These are phyloP conservation scores for Cydia fagiglandana DNA, from an alignment of 1,140 invertebrate species.

Conservation along the genomic window DNA sequence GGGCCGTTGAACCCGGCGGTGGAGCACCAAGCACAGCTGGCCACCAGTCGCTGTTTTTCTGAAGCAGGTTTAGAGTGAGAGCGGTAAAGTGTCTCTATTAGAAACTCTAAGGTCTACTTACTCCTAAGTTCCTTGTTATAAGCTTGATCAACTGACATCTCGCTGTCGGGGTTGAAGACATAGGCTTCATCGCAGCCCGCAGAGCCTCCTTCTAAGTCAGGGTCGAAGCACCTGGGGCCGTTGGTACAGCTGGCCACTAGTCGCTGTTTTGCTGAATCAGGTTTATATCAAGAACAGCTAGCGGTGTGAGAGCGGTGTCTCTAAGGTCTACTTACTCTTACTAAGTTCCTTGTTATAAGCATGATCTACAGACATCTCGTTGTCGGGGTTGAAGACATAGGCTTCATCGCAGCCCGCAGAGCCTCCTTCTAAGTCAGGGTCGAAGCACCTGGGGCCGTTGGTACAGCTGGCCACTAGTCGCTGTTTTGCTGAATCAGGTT, in stretches of 20 bases:
- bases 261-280: no score
- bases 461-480: conserved; percentile 94
- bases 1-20: no score
- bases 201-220: no score
- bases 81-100: not conserved
- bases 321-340: conserved; percentile 57
- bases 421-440: conserved; percentile 78
- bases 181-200: conserved; percentile 82
- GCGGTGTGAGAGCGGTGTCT: not conserved
- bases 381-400: conserved; percentile 87
- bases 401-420: conserved; percentile 80
- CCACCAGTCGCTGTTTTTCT: no score
- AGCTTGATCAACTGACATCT: conserved; percentile 59
- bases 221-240: no score
- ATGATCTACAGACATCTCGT: conserved; percentile 59
- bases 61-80: not conserved
- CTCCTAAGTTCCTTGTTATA: conserved; percentile 66
- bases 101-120: conserved; percentile 40
- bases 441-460: conserved; percentile 86
- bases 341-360: conserved; percentile 53
- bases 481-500: conserved; percentile 88
- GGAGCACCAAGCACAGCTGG: no score
- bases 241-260: no score
- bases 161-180: conserved; percentile 85
- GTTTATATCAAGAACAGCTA: no score